Evolutionary conservation across 2,888 invertebrate genomes (phyloP).

Genomic region (Lottia gigantea): DNA sequence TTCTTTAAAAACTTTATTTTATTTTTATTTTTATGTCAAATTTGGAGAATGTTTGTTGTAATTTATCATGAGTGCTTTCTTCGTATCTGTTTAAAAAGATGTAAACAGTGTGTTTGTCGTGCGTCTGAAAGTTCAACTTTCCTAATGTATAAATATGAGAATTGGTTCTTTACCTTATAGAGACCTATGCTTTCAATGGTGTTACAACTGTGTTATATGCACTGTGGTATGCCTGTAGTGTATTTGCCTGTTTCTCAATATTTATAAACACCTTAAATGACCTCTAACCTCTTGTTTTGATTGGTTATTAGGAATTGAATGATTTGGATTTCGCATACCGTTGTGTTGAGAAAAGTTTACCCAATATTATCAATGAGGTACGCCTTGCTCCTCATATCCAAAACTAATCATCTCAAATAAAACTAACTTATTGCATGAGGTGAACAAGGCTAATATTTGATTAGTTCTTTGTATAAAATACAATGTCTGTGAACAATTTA

Average conservation of each 20-base stretch:
- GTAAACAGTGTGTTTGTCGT: too few species aligned
- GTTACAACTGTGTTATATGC: neutral
- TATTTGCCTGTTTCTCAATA: too few species aligned
- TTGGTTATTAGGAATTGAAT: slow-evolving; percentile 72
- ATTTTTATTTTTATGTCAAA: neutral
- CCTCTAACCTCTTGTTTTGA: slow-evolving; percentile 33
- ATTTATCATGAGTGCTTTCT: neutral
- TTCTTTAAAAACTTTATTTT: slow-evolving; percentile 5
- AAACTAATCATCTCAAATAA: neutral
- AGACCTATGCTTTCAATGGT: too few species aligned
- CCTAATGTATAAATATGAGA: too few species aligned
- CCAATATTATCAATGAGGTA: slow-evolving; percentile 77
- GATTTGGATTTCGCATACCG: slow-evolving; percentile 77
- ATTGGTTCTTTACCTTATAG: too few species aligned
- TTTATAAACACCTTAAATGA: too few species aligned
- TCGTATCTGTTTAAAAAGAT: neutral
- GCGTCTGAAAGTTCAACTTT: too few species aligned
- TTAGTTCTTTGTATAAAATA: neutral
- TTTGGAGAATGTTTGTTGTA: neutral
- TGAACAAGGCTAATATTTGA: neutral
- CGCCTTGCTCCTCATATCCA: slow-evolving; percentile 13
- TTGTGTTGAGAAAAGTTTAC: slow-evolving; percentile 78
- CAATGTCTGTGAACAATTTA: neutral
- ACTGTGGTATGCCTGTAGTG: slow-evolving; percentile 6
- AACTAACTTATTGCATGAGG: slow-evolving; percentile 13